Evolutionary conservation across 2,888 invertebrate genomes (phyloP), one percentile per base, ranked within the genome.

Genomic region (Syritta pipiens): DNA sequence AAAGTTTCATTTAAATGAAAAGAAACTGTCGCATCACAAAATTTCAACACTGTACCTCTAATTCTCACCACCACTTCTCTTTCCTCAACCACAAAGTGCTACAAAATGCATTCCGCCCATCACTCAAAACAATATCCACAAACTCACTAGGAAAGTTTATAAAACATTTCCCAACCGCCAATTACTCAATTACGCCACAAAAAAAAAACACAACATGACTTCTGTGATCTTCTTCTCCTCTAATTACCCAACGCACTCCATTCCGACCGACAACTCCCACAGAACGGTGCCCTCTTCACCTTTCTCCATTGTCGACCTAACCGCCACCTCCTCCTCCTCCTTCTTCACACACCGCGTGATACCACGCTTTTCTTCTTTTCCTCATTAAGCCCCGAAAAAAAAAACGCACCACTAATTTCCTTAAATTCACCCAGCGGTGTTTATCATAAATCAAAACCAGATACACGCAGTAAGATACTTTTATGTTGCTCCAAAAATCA

Each of bases 391-490:
- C 49, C 57, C 65, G 42, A 76, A 44, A 28, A 76, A n/a, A n/a
- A n/a, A n/a, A n/a, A n/a, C n/a, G n/a, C n/a, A n/a, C n/a, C 55
- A 69, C 76, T 69, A 69, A 76, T 76, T 76, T 69, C 69, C 42
- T 57, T 35, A n/a, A n/a, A n/a, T n/a, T n/a, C n/a, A n/a, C n/a
- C n/a, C n/a, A n/a, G n/a, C 14, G 14, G 46, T 49, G 24, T 48
- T 60, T 53, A 72, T 72, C 71, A 77, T 77, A 65, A 59, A 77
- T 77, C 77, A 77, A 71, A 65, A 69, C 42, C 51, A 53, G 53
- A 62, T 14, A 37, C 17, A 71, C 32, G 55, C 57, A 26, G 49
- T 37, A 35, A 53, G 44, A 60, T 55, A 28, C 14, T 65, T 24
- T 44, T 5, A n/a, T 22, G 53, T n/a, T n/a, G 51, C 59, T 49